phyloP scores from a whole-genome alignment of 2,113 vertebrate species.

The Athene cunicularia region DNA sequence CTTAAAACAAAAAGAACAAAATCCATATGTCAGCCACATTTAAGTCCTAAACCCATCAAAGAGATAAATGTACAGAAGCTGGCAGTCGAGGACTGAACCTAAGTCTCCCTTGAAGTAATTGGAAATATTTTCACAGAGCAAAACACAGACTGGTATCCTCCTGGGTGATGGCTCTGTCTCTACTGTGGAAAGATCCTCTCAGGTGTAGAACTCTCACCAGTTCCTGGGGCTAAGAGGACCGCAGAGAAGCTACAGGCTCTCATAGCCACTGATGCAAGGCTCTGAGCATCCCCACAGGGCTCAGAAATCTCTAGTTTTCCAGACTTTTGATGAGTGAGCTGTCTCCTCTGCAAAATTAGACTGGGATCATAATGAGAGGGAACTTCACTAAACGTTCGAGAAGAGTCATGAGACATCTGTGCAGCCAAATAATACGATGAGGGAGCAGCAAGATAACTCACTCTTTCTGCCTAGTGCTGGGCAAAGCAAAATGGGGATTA shows the following conservation, averaged over 20 bases:
- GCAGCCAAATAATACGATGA: not conserved
- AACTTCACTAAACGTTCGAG: not conserved
- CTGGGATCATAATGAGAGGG: not conserved
- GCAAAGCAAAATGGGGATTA: not conserved
- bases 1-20: conserved; percentile 30
- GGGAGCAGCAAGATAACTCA: not conserved
- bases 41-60: conserved; percentile 65
- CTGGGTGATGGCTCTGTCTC: not conserved
- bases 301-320: not conserved
- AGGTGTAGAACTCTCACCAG: not conserved
- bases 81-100: not conserved
- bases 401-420: not conserved
- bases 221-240: not conserved
- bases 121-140: not conserved
- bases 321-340: not conserved
- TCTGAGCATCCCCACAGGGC: not conserved
- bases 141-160: not conserved
- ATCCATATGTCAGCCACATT: conserved; percentile 67
- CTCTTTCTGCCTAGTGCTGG: not conserved
- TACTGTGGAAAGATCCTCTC: not conserved
- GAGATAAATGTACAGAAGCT: conserved; percentile 67
- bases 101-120: not conserved
- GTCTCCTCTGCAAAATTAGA: not conserved
- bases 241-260: not conserved
- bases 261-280: not conserved